Conservation (phyloP, 1,140 invertebrate species). For the Nomia melanderi region DNA sequence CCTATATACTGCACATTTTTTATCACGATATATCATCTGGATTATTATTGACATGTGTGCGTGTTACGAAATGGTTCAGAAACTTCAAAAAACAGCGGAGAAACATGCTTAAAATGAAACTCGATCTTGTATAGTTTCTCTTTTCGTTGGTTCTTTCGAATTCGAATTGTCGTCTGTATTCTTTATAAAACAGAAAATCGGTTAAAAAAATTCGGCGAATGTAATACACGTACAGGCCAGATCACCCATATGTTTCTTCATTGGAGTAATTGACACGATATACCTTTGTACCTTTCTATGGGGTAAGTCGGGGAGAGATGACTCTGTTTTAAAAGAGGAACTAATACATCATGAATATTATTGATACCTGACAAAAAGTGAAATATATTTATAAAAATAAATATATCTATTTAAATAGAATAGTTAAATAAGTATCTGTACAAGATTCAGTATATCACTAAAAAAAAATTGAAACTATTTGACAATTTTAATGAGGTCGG, state of each 20-base stretch:
- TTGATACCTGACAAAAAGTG: too few relatives aligned
- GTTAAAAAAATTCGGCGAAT: neutral
- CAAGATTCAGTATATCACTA: too few relatives aligned
- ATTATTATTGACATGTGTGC: conserved; percentile 65
- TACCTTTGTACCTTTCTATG: neutral
- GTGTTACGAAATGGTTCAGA: conserved; percentile 55
- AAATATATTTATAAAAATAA: too few relatives aligned
- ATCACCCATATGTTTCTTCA: conserved; percentile 19
- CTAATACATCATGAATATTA: too few relatives aligned
- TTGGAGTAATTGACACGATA: conserved; percentile 51
- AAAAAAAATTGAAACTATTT: too few relatives aligned
- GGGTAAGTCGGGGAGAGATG: too few relatives aligned
- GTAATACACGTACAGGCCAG: neutral
- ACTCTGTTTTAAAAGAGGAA: too few relatives aligned
- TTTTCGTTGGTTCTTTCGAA: neutral
- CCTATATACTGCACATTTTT: too few relatives aligned
- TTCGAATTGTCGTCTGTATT: neutral
- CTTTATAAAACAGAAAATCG: neutral
- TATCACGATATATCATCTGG: conserved; percentile 38
- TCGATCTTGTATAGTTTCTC: too few relatives aligned
- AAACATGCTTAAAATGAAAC: neutral
- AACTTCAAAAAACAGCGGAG: conserved; percentile 55
- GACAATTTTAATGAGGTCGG: too few relatives aligned
- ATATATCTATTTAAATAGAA: too few relatives aligned
- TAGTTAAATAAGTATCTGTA: too few relatives aligned